Conservation (phyloP, 2,888 invertebrate species). For the Linnaemya vulpina region DNA sequence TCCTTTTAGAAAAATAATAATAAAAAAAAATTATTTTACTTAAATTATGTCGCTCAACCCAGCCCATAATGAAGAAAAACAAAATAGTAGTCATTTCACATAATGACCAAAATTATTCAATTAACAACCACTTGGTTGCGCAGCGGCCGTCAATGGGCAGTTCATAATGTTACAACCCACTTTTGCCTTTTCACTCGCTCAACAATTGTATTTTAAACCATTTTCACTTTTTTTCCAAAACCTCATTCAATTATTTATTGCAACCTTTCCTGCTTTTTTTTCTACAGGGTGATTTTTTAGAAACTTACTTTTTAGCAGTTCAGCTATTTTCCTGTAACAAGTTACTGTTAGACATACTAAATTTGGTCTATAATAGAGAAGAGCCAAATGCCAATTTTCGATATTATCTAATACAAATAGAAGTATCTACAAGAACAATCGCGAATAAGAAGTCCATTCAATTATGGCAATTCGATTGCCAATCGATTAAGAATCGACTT, state of each 20-base stretch:
- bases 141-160: conserved; percentile 49
- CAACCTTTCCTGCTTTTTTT: conserved; percentile 20
- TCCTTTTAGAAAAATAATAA: background rate
- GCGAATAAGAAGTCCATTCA: too few relatives aligned
- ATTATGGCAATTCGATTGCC: too few relatives aligned
- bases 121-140: conserved; percentile 75
- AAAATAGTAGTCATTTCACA: conserved; percentile 64
- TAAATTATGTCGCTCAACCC: conserved; percentile 54
- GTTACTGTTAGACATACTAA: too few relatives aligned
- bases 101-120: conserved; percentile 82
- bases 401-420: too few relatives aligned
- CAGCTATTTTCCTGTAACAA: too few relatives aligned
- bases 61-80: conserved; percentile 61
- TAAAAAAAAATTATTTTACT: background rate
- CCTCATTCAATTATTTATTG: conserved; percentile 75
- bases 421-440: too few relatives aligned
- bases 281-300: too few relatives aligned
- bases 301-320: too few relatives aligned
- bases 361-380: too few relatives aligned
- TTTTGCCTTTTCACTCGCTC: conserved; percentile 31
- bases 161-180: conserved; percentile 53
- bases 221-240: conserved; percentile 36
- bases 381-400: too few relatives aligned
- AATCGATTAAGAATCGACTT: too few relatives aligned
- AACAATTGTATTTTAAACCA: conserved; percentile 32